Evolutionary conservation across 1,140 invertebrate genomes (phyloP).

Genomic region (Tachypleus tridentatus): DNA sequence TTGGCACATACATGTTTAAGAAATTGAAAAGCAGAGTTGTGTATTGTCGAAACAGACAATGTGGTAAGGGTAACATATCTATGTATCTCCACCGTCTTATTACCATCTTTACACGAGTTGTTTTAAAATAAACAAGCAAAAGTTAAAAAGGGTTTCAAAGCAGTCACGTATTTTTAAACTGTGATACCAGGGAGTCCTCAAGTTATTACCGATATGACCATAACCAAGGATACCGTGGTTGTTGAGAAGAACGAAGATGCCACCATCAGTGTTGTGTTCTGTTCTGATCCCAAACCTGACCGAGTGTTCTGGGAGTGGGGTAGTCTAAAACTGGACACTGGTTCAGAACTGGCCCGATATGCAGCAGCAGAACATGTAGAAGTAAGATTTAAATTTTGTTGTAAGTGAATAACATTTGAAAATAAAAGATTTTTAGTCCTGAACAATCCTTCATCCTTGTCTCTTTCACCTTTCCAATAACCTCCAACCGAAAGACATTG

Average conservation of each 20-base stretch:
- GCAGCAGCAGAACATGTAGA: constrained; percentile 15
- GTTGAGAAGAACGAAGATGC: constrained; percentile 23
- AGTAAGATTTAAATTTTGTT: background rate
- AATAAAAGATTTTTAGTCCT: background rate
- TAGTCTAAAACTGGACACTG: constrained; percentile 12
- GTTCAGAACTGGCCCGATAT: constrained; percentile 12
- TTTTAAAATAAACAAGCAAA: too few relatives aligned
- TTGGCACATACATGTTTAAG: too few relatives aligned
- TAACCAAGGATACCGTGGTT: constrained; percentile 12
- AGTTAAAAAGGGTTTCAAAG: too few relatives aligned
- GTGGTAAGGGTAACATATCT: too few relatives aligned
- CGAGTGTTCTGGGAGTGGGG: constrained; percentile 25
- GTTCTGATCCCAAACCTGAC: constrained; percentile 23
- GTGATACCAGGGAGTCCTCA: constrained; percentile 6
- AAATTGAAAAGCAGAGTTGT: too few relatives aligned
- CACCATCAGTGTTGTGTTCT: constrained; percentile 20
- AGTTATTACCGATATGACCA: constrained; percentile 11
- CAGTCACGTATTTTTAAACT: too few relatives aligned
- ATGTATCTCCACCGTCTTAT: too few relatives aligned
- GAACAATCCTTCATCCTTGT: background rate
- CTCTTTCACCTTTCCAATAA: background rate
- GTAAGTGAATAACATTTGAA: background rate
- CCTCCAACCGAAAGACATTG: background rate
- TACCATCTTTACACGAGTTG: too few relatives aligned
- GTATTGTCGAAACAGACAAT: too few relatives aligned